Percentiles rank a stretch among this genome's conserved stretches.
These are phyloP conservation scores for Drosophila buzzatii DNA, from an alignment of 2,888 invertebrate species.

Conservation along the genomic window DNA sequence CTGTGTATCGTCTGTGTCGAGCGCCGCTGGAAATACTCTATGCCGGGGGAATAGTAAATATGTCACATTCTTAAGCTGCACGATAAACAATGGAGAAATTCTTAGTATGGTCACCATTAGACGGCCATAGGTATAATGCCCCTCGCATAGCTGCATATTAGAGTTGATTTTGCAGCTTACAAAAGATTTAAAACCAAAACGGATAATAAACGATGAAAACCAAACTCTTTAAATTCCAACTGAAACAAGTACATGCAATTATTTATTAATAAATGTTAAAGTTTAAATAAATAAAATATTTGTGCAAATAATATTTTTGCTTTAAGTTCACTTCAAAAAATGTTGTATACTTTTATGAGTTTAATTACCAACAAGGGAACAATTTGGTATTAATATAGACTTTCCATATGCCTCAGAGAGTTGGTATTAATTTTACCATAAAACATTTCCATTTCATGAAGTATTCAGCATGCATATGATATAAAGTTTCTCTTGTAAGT, in stretches of 20 bases:
- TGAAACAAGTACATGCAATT: not conserved
- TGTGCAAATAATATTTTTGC: no score
- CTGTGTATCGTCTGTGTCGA: conserved; percentile 21
- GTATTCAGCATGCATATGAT: not conserved
- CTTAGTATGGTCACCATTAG: not conserved
- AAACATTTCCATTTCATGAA: not conserved
- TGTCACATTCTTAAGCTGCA: conserved; percentile 19
- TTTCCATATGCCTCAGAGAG: not conserved
- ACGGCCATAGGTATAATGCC: not conserved
- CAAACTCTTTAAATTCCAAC: not conserved
- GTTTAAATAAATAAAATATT: not conserved
- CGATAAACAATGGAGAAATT: conserved; percentile 8
- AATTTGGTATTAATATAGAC: not conserved
- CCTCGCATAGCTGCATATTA: not conserved
- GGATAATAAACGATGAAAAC: not conserved
- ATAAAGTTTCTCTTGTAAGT: no score
- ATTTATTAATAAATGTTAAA: not conserved
- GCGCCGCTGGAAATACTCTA: conserved; percentile 29
- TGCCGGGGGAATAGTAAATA: conserved; percentile 10
- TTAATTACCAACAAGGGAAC: not conserved
- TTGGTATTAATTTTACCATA: not conserved
- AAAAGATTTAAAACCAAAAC: not conserved
- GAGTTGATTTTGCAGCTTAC: not conserved
- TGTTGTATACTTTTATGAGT: not conserved
- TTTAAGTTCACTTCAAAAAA: not conserved